These are phyloP conservation scores for Noctua fimbriata DNA, from an alignment of 2,888 invertebrate species.

Conservation along the genomic window DNA sequence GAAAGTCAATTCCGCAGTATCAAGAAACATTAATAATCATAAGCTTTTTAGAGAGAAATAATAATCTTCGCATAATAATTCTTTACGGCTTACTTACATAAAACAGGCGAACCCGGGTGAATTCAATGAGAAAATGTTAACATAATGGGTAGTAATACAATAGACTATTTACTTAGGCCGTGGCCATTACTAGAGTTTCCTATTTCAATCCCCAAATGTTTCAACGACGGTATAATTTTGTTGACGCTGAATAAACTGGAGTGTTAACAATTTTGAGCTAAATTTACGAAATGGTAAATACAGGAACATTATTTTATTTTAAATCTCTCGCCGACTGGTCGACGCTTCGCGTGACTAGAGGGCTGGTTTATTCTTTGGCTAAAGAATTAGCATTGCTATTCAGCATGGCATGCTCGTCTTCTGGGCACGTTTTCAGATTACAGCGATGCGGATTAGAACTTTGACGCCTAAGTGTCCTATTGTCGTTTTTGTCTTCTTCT, in stretches of 20 bases:
- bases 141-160: constrained; percentile 39
- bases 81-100: constrained; percentile 28
- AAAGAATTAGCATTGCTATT: no score
- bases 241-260: constrained; percentile 25
- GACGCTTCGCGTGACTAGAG: no score
- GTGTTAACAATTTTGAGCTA: constrained; percentile 13
- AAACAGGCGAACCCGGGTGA: constrained; percentile 22
- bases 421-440: no score
- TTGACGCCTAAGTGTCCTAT: no score
- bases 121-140: constrained; percentile 30
- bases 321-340: no score
- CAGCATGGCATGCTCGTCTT: no score
- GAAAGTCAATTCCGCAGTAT: neutral
- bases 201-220: constrained; percentile 32
- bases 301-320: no score
- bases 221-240: constrained; percentile 23
- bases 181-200: constrained; percentile 37
- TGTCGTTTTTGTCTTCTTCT: no score
- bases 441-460: no score
- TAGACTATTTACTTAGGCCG: constrained; percentile 43
- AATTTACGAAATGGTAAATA: constrained; percentile 1
- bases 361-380: no score
- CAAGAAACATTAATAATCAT: neutral
- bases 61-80: constrained; percentile 24
- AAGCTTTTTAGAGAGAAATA: constrained; percentile 22